Base-by-base conservation (phyloP, 2,888 invertebrate species). In the Hoplodrina ambigua region DNA sequence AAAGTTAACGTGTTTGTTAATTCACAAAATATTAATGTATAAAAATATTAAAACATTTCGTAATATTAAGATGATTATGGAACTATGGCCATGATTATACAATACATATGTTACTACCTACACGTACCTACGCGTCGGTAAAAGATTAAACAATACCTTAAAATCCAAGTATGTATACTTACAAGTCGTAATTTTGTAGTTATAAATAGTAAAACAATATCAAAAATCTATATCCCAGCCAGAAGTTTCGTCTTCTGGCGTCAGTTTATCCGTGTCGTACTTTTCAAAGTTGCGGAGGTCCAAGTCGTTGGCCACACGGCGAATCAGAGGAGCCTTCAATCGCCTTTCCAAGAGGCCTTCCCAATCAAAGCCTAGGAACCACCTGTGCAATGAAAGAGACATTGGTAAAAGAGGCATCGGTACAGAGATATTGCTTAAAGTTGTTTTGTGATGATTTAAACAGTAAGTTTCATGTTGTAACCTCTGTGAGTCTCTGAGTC, bases 351-450 rank as follows among this genome's bases (percentile, higher is more conserved):
- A 96, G 44, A 99, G 94, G 20, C 97, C 97, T 72, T 97, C 97
- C 99, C 99, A 99, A 88, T 99, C 98, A 89, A 99, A 98, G 52
- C 97, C 98, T 83, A 97, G 96, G 93, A 98, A 99, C 99, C 99
- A 99, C 86, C 98, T 98, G 89, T 25, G 96, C 87, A 87, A 63
- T 63, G 33, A 49, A 52, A 61, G 5, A 55, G n/a, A 49, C 6
- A 54, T 60, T 37, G 5, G 13, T n/a, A 10, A 33, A 33, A 33
- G 25, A 25, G 25, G 25, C 25, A 25, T 25, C 25, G 25, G 25
- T 25, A 25, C 25, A 25, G 25, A 25, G 25, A 25, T 25, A 25
- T 25, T 25, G 25, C 2, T 25, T 2, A 25, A 25, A 25, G 25
- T 25, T 25, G 33, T 33, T 33, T 33, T 33, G 33, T 33, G 33